Base-by-base conservation (phyloP, 2,888 invertebrate species). In the Oscheius myriophilus region DNA sequence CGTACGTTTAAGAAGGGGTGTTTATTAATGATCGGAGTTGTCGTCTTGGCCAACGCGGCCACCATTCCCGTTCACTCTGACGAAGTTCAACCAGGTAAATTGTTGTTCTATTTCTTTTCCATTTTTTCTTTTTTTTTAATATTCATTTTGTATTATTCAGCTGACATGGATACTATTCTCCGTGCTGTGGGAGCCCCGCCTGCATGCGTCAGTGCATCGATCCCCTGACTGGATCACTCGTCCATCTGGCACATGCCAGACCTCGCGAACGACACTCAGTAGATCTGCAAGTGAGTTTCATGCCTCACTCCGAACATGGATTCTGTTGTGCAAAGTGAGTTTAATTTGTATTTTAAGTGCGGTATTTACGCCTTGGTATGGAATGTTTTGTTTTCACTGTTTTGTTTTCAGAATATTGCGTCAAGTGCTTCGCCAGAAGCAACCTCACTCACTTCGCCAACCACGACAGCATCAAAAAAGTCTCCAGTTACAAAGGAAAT, bases 191-290 rank as follows among this genome's bases (percentile, higher is more conserved):
- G 78, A 3, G 69, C 75, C 23, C 73, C 73, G 26, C 46, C 46
- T 78, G 78, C 26, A 73, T 78, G 73, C 42, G 72, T 26, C 73
- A 71, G 14, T 78, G 78, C 63, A 73, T 78, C 33, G 73, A 78
- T 33, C 71, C 69, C 21, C 73, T 78, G 68, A 78, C 75, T 42
- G 64, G 59, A 70, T 16, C 69, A 73, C 42, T 61, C 72, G 3
- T 63, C 70, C 7, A 61, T 78, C 23, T 78, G 78, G 78, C 67
- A 63, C 25, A 75, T 75, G 78, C 58, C 52, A 21, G 52, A 71
- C 33, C 70, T 78, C 12, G 71, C 70, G 0, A 49, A 46, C n/a
- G 65, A 75, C 21, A 69, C 75, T 4, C 39, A 71, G 18, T 66
- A 66, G 26, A 72, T 77, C 9, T 77, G 77, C 69, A 43, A 54